Conservation (phyloP, 2,797 vertebrate species). For the Petrocephalus schoutedeni region DNA sequence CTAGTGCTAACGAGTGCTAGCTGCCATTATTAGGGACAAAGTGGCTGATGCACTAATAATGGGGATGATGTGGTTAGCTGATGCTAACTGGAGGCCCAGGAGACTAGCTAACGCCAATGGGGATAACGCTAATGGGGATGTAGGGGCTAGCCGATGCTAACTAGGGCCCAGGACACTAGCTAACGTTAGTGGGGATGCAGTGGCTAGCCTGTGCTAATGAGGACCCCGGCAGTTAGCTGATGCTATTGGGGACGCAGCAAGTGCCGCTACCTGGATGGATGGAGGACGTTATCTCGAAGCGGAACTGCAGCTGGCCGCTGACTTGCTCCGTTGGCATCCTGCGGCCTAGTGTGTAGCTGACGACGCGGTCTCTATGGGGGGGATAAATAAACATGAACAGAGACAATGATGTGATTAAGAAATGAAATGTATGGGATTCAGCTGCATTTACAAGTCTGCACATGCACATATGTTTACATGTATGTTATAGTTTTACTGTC, state of each 20-base stretch:
- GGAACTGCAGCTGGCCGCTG: conserved; percentile 79
- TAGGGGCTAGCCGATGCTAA: background rate
- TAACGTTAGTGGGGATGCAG: background rate
- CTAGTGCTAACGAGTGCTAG: background rate
- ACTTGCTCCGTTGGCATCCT: conserved; percentile 80
- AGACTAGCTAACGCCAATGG: background rate
- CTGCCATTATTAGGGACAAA: background rate
- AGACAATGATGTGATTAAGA: background rate
- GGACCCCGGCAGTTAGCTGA: background rate
- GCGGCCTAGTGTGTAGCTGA: conserved; percentile 78
- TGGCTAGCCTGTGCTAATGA: background rate
- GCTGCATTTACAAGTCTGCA: background rate
- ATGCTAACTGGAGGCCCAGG: background rate
- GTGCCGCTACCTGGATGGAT: conserved; percentile 70
- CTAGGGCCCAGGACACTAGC: background rate
- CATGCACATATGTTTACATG: background rate
- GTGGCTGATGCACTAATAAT: background rate
- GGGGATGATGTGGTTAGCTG: background rate
- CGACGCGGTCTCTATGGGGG: conserved; percentile 70
- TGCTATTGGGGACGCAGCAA: background rate
- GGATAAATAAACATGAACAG: background rate
- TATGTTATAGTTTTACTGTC: background rate
- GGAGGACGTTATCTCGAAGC: conserved; percentile 82
- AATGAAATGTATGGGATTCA: background rate
- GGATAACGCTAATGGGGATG: background rate